Conservation (phyloP, 2,113 vertebrate species). For the Prinia subflava region DNA sequence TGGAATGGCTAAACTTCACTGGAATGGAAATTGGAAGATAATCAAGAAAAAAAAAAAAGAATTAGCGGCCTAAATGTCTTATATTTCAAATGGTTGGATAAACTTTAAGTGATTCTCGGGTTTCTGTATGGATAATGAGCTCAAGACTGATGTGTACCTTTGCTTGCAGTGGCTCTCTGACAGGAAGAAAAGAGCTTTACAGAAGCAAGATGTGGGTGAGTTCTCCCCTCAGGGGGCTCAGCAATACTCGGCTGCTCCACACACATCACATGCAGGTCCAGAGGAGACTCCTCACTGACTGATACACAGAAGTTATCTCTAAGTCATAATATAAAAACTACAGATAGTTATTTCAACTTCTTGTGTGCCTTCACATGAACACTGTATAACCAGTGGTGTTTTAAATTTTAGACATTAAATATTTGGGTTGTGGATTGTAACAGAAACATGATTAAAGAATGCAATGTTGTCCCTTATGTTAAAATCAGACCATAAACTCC, state of each 20-base stretch:
- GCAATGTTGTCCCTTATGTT: neutral
- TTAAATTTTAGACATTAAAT: neutral
- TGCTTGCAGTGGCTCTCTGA: constrained; percentile 90
- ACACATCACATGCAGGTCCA: rapidly evolving
- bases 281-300: neutral
- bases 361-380: rapidly evolving
- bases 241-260: rapidly evolving
- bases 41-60: neutral
- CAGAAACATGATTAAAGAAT: neutral
- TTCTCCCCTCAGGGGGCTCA: neutral
- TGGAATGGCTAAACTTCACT: neutral
- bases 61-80: neutral
- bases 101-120: neutral
- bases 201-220: constrained; percentile 96
- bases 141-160: neutral
- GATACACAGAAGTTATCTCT: neutral
- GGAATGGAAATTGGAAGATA: neutral
- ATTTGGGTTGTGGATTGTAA: neutral
- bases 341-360: neutral
- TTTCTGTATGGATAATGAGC: neutral
- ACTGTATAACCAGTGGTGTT: neutral
- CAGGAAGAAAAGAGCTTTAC: constrained; percentile 90
- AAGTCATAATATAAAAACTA: neutral
- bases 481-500: neutral
- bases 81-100: neutral